Base-by-base conservation (phyloP, 2,888 invertebrate genomes). In the Neelides folsomi region DNA sequence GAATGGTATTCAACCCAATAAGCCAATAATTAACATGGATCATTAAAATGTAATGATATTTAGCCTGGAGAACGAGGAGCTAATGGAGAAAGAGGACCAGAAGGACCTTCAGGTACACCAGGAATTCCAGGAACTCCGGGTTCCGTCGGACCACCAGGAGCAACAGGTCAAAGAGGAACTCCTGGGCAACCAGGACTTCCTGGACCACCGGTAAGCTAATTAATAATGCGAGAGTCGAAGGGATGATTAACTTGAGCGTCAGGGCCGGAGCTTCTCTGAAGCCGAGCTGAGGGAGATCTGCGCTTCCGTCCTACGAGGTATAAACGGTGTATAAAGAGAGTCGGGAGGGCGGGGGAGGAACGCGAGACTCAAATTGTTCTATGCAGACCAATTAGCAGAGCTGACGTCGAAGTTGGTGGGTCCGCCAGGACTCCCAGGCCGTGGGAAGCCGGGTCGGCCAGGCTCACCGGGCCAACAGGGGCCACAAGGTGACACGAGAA, bases 251-350 rank as follows among this genome's bases (percentile, higher is more conserved):
- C 27, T 27, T 27, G 27, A 27, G 27, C 73, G 75, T 51, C 69
- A 83, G 83, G 75, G 76, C 9, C 73, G 78, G 57, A 78, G 78
- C 63, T 76, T 80, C 58, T 75, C 79, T 0, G 86, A 86, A 69
- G 73, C 74, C 5, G 86, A 87, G 71, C 76, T 90, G 15, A 75
- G 83, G 60, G 86, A 86, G 61, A 82, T 90, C 64, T 88, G 88
- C 68, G 79, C 82, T 63, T 78, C 79, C 46, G 78, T 89, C 45
- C 75, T 89, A 44, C 77, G 83, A 77, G 86, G 87, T 86, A 72
- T 68, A 65, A 42, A 39, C 38, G 34, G 52, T 47, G 46, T 34
- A 43, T 7, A 27, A 27, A 27, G 27, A 27, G 27, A 27, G 27
- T 27, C 7, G 27, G 27, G 27, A 27, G 27, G 27, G 27, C 27